These are phyloP conservation scores for Callithrix jacchus DNA, from an alignment of 2,113 vertebrate species.

Conservation along the genomic window DNA sequence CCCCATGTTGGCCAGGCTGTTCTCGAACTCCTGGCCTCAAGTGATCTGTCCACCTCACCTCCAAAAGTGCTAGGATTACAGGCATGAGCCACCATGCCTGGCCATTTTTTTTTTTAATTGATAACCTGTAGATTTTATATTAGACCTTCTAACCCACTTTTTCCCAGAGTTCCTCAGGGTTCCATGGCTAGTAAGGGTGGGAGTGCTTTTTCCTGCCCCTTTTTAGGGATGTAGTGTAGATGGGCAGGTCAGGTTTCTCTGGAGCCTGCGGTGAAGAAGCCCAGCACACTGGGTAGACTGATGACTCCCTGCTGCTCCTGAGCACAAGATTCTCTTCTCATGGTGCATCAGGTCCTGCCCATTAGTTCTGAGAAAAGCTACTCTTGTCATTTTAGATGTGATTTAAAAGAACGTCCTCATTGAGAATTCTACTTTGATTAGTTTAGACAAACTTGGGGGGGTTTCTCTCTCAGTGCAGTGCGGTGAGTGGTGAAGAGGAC, in stretches of 20 bases:
- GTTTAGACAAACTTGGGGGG: rapidly evolving
- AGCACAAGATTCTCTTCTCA: neutral
- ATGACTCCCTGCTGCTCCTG: neutral
- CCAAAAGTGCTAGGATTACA: no score
- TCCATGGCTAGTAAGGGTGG: rapidly evolving
- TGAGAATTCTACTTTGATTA: neutral
- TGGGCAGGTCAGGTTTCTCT: neutral
- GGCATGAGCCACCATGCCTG: no score
- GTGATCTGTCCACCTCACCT: no score
- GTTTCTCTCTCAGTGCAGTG: rapidly evolving
- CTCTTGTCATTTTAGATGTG: no score
- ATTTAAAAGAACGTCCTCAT: rapidly evolving
- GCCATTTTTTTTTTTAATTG: no score
- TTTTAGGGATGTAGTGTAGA: rapidly evolving
- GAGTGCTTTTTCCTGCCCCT: neutral
- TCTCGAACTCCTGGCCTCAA: neutral
- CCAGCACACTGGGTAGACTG: rapidly evolving
- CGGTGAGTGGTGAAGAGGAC: rapidly evolving
- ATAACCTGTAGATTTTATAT: rapidly evolving
- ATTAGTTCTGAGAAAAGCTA: neutral
- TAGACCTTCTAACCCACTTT: neutral
- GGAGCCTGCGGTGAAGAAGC: neutral
- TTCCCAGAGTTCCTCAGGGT: neutral
- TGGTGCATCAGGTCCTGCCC: neutral
- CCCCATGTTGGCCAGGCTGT: no score